A percentile compares a stretch with the other conserved stretches of the same genome.
Conservation (phyloP, 2,113 vertebrate species). For the Hippotragus niger region DNA sequence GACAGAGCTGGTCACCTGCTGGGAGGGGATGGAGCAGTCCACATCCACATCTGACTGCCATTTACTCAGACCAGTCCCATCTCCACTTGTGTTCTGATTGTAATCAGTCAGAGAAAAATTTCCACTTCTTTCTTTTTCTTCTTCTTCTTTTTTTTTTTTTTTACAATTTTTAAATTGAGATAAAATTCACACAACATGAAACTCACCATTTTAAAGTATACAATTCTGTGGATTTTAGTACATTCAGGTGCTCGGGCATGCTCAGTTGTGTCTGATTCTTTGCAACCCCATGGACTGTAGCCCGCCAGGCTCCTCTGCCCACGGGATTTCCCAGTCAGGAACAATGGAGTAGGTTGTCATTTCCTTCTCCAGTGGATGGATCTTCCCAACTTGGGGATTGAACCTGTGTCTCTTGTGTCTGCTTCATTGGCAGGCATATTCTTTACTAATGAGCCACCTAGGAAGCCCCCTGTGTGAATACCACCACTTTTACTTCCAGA, state of each 20-base stretch:
- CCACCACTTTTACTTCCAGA: neutral
- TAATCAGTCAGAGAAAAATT: neutral
- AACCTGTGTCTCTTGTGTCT: neutral
- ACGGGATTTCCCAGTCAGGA: neutral
- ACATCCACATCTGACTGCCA: neutral
- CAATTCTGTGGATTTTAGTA: neutral
- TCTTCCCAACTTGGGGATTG: neutral
- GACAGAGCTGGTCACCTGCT: neutral
- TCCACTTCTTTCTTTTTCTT: neutral
- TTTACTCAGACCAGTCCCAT: accelerated
- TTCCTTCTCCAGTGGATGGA: neutral
- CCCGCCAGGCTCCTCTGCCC: neutral
- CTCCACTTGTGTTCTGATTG: neutral
- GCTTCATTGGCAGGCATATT: neutral
- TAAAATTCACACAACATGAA: neutral
- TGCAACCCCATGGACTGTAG: neutral
- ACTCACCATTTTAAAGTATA: neutral
- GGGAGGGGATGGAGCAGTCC: neutral
- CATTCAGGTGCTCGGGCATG: accelerated
- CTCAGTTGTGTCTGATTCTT: neutral
- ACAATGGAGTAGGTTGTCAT: neutral
- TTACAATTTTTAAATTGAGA: neutral
- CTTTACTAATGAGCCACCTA: neutral
- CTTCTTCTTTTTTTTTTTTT: neutral
- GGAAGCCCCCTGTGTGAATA: neutral